A percentile compares a stretch with the other conserved stretches of the same genome.
phyloP scores from a whole-genome alignment of 2,113 vertebrate genomes.

The Uropsilus gracilis region DNA sequence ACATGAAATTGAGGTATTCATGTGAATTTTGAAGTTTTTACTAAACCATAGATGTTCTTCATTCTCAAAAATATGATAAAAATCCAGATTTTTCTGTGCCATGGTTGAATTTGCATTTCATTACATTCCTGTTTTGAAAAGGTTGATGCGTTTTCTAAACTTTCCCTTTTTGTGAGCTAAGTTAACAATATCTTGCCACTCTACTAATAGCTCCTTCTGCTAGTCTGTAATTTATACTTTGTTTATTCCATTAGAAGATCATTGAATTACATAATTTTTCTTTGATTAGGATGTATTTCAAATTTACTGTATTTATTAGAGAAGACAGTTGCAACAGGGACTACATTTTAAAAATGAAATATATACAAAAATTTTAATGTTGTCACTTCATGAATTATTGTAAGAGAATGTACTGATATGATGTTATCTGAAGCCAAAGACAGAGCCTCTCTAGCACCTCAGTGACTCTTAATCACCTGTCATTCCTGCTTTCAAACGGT shows the following conservation, averaged over 20 bases:
- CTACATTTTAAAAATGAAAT: neutral
- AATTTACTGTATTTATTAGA: neutral
- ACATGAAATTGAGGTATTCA: neutral
- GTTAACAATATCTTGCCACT: neutral
- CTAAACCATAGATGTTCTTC: neutral
- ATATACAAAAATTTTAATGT: neutral
- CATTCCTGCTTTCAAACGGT: neutral
- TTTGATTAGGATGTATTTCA: neutral
- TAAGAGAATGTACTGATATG: neutral
- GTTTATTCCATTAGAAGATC: neutral
- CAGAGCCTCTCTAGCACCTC: neutral
- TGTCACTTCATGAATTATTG: neutral
- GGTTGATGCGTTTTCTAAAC: neutral
- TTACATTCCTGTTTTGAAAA: neutral
- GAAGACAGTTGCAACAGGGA: neutral
- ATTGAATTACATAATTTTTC: neutral
- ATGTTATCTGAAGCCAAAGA: neutral
- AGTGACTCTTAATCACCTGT: neutral
- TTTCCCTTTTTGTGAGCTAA: constrained; percentile 16
- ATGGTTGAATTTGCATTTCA: neutral
- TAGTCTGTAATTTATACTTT: neutral
- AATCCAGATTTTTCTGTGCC: neutral
- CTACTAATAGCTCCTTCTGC: neutral
- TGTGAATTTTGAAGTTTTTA: neutral
- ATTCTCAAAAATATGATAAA: constrained; percentile 7